These are phyloP conservation scores for Meteorus sp. DNA, from an alignment of 1,140 invertebrate genomes.

Conservation along the genomic window DNA sequence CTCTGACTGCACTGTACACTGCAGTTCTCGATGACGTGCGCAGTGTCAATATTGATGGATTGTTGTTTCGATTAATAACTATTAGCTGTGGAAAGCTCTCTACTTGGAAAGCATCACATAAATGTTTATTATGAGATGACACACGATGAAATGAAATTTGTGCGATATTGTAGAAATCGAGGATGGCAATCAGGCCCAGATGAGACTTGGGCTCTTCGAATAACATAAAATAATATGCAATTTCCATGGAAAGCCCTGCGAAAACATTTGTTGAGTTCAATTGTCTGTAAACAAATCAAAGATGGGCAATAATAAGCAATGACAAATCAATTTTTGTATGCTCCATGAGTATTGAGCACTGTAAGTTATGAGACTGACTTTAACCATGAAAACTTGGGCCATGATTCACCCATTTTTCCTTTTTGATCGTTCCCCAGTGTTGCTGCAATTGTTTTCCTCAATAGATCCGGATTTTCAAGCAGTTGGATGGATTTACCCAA, in stretches of 20 bases:
- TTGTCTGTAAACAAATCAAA: too few species aligned
- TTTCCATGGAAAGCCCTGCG: too few species aligned
- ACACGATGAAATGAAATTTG: constrained; percentile 62
- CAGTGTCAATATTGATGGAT: too few species aligned
- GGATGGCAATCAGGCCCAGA: constrained; percentile 63
- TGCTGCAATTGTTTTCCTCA: constrained; percentile 64
- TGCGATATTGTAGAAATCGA: constrained; percentile 65
- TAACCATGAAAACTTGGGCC: constrained; percentile 67
- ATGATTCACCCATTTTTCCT: constrained; percentile 59
- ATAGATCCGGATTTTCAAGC: constrained; percentile 56
- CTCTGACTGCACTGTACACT: too few species aligned
- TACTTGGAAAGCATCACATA: constrained; percentile 56
- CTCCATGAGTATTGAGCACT: constrained; percentile 32
- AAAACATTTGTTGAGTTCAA: too few species aligned
- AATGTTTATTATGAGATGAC: constrained; percentile 56
- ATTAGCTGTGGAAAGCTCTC: constrained; percentile 61
- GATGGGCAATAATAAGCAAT: too few species aligned
- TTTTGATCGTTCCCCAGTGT: constrained; percentile 66
- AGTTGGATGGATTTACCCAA: constrained; percentile 56
- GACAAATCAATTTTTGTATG: constrained; percentile 16
- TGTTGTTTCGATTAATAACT: constrained; percentile 47
- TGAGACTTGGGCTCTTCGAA: constrained; percentile 64
- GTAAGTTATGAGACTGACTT: constrained; percentile 46
- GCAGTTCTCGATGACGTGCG: too few species aligned
- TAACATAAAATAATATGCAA: constrained; percentile 62